Base-by-base conservation (phyloP, 2,888 invertebrate genomes). In the Gordius sp. region DNA sequence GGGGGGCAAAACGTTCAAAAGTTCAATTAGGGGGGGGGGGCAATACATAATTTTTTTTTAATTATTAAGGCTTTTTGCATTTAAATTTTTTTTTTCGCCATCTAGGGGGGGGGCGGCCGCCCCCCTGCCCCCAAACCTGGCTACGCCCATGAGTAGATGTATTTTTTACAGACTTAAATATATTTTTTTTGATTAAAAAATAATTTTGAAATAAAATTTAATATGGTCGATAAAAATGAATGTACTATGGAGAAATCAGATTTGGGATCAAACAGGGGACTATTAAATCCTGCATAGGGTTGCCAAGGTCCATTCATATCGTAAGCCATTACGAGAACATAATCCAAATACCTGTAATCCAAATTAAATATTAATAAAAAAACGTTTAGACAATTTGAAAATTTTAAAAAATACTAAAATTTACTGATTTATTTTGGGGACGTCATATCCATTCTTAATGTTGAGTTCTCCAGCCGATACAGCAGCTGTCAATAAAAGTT, bases 381-480 rank as follows among this genome's bases (percentile, higher is more conserved):
- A n/a, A 47, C 20, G 20, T 18, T 8, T n/a, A n/a, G 20, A n/a
- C 13, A 20, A 20, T 47, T n/a, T 47, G 13, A n/a, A n/a, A n/a
- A 20, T n/a, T 47, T 47, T 56, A 25, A 59, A 8, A n/a, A 16
- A 25, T 8, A 58, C 25, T 24, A 16, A 58, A 47, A 16, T 47
- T 4, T 20, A 41, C 56, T 41, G 60, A 63, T 60, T 63, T 61
- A 71, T 61, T 20, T 62, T 62, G 2, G 66, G 64, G 24, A 85
- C 71, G 62, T 86, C 83, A 64, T 86, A 87, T 0, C 81, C 84
- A 13, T 77, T 75, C 60, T 80, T 80, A 54, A 87, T 83, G 1
- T 86, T 82, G 69, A 84, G 82, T 63, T 82, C 81, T 66, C 86
- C 85, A 0, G 86, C 85, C 0, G 85, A 84, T 52, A 86, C 75